Percentiles rank a stretch among this genome's conserved stretches.
phyloP scores from a whole-genome alignment of 2,797 vertebrate species.

The Pangasius krempfi region DNA sequence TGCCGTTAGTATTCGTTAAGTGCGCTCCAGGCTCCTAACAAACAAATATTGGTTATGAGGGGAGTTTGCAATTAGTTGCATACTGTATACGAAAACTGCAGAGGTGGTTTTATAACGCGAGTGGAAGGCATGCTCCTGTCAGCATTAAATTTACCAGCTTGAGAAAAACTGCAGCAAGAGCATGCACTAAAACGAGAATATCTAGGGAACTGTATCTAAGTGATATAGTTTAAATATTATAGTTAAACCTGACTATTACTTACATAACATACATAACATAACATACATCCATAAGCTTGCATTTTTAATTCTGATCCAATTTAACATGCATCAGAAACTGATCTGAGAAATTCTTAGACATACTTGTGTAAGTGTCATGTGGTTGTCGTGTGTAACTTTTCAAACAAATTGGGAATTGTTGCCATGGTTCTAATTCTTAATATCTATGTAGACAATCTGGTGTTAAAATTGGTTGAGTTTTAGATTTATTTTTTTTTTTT shows the following conservation, averaged over 20 bases:
- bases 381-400: neutral
- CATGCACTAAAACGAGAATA: neutral
- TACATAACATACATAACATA: neutral
- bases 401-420: too few species aligned
- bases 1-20: conserved; percentile 43
- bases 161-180: neutral
- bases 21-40: conserved; percentile 25
- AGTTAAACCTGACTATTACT: neutral
- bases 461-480: too few species aligned
- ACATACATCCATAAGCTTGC: neutral
- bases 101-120: neutral
- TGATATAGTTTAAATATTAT: neutral
- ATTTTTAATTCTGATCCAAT: neutral
- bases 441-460: neutral
- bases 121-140: neutral
- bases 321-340: neutral
- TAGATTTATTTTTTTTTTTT: too few species aligned
- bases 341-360: neutral
- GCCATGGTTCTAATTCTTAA: neutral
- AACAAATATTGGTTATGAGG: conserved; percentile 52
- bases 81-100: conserved; percentile 6
- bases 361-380: neutral
- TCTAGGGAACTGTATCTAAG: neutral
- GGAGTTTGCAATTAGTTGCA: conserved; percentile 47
- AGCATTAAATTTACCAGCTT: conserved; percentile 15